Evolutionary conservation across 2,797 vertebrate genomes (phyloP).

Genomic region (Acrossocheilus wenchowensis): DNA sequence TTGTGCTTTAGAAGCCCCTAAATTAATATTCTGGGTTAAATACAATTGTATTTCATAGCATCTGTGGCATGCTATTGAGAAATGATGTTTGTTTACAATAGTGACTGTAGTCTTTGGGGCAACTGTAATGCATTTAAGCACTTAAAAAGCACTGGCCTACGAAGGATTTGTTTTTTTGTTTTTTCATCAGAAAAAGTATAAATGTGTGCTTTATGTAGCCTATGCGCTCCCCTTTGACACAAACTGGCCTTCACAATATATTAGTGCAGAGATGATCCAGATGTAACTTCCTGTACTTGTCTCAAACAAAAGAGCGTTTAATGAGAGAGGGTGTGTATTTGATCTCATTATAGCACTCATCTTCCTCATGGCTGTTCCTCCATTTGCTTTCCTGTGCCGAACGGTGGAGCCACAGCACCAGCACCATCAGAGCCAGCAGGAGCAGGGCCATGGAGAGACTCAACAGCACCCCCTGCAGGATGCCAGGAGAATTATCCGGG

Average conservation of each 20-base stretch:
- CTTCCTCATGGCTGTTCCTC: slow-evolving; percentile 63
- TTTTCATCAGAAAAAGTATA: not conserved
- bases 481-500: slow-evolving; percentile 66
- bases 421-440: slow-evolving; percentile 75
- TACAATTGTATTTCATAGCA: not conserved
- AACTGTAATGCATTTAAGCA: not conserved
- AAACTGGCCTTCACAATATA: not conserved
- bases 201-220: not conserved
- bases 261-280: not conserved
- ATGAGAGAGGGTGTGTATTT: slow-evolving; percentile 73
- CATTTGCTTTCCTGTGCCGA: slow-evolving; percentile 70
- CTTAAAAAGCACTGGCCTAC: not conserved
- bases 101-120: not conserved
- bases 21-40: not conserved
- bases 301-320: slow-evolving; percentile 81
- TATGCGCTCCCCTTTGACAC: not conserved
- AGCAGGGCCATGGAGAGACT: slow-evolving; percentile 79
- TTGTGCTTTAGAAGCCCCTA: not conserved
- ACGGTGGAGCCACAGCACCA: slow-evolving; percentile 80
- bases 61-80: not conserved
- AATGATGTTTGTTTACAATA: too few species aligned
- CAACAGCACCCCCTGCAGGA: slow-evolving; percentile 78
- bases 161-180: not conserved
- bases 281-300: not conserved
- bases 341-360: slow-evolving; percentile 76